Percentiles rank a stretch among this genome's conserved stretches.
Evolutionary conservation across 2,113 vertebrate species (phyloP).

Genomic region (Hemibagrus wyckioides): DNA sequence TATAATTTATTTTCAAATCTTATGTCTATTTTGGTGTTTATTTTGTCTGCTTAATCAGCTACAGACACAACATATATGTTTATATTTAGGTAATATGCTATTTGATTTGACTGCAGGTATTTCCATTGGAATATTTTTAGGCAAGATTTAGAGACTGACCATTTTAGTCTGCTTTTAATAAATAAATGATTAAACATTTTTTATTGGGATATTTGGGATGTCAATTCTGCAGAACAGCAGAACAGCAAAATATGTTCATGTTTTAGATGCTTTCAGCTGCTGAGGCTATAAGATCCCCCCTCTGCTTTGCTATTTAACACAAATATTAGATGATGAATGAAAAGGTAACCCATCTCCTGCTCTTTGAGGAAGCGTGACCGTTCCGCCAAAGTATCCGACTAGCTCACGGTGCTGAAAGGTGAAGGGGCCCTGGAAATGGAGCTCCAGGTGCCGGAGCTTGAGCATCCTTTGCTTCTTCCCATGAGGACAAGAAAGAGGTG

Average conservation of each 20-base stretch:
- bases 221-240: background rate
- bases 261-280: background rate
- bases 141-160: background rate
- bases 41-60: too few species aligned
- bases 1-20: background rate
- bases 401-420: slow-evolving; percentile 37
- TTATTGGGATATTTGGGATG: too few species aligned
- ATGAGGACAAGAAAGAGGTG: background rate
- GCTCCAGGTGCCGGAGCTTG: slow-evolving; percentile 30
- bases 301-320: slow-evolving; percentile 35
- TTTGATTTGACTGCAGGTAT: background rate
- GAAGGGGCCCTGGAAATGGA: slow-evolving; percentile 33
- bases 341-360: slow-evolving; percentile 41
- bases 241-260: background rate
- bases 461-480: slow-evolving; percentile 9
- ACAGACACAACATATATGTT: background rate
- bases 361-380: slow-evolving; percentile 50
- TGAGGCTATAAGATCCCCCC: background rate
- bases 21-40: background rate
- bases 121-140: background rate
- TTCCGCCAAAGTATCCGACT: slow-evolving; percentile 44
- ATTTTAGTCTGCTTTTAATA: background rate
- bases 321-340: slow-evolving; percentile 14
- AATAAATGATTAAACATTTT: background rate
- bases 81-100: background rate